Evolutionary conservation across 2,888 invertebrate species (phyloP), one percentile per base, ranked within the genome.

Genomic region (Parapristionchus giblindavisi): DNA sequence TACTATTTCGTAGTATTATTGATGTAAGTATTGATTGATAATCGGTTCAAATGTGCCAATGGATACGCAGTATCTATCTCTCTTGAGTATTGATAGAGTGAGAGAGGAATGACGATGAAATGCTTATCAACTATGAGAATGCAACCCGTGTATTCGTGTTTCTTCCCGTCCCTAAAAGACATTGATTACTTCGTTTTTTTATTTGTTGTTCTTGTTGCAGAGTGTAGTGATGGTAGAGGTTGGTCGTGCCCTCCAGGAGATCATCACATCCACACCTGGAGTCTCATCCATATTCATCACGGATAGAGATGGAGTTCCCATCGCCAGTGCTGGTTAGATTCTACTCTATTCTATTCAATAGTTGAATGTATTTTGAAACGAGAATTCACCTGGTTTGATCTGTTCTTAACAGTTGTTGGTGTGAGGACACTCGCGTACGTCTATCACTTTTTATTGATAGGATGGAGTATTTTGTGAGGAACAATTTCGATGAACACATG

Each of bases 231-330:
- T 71, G 71, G 71, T 80, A 75, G 77, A 78, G 52, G 77, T 78
- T 0, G 73, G 71, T 48, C 78, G 77, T 66, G 43, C 71, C 38
- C 68, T 80, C 32, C 77, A 80, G 70, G 78, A 80, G 73, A 56
- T 80, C 14, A 76, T 78, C 75, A 71, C 78, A 24, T 34, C 76
- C 2, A 76, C 74, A 32, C 77, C 78, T 66, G 80, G 80, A 24
- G 65, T 78, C 3, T 78, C 78, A 32, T 76, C 81, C 14, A 79
- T 81, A 32, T 80, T 81, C 58, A 75, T 81, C 74, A 80, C 79
- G 32, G 82, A 82, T 71, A 75, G 73, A 61, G 60, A 73, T 60
- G 73, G 73, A 51, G 73, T 73, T 1, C 73, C 61, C 36, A 61
- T 73, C 48, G 73, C 73, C 11, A 48, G 48, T 32, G 27, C 73